Evolutionary conservation across 2,113 vertebrate species (phyloP).

Genomic region (Rhinolophus sinicus): DNA sequence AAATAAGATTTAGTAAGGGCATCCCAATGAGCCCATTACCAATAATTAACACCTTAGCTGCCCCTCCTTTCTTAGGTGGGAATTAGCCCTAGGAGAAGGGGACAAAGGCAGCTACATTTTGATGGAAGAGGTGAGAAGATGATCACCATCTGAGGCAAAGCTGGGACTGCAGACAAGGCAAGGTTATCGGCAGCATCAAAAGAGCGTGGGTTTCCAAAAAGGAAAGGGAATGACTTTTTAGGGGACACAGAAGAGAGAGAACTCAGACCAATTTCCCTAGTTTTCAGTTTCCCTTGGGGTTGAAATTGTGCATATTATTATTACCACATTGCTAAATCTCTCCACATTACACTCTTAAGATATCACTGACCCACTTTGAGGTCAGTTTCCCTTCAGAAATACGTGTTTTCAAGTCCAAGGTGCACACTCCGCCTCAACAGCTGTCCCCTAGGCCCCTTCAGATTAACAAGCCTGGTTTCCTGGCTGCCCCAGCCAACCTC

Average conservation of each 20-base stretch:
- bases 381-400: not conserved
- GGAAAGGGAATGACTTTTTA: not conserved
- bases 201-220: not conserved
- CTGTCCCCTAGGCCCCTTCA: not conserved
- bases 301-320: not conserved
- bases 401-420: not conserved
- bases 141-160: not conserved
- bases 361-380: not conserved
- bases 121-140: not conserved
- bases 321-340: not conserved
- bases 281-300: not conserved
- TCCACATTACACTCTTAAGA: not conserved
- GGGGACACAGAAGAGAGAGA: not conserved
- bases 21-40: not conserved
- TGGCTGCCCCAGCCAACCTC: not conserved
- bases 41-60: not conserved
- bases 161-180: not conserved
- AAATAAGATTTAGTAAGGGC: conserved; percentile 36
- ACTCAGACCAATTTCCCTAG: not conserved
- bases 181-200: not conserved
- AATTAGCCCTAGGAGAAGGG: not conserved
- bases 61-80: not conserved
- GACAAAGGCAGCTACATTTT: not conserved
- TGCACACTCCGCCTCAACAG: not conserved
- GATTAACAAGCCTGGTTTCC: not conserved